phyloP scores from a whole-genome alignment of 2,888 invertebrate genomes.

The Onthophagus sagittarius region DNA sequence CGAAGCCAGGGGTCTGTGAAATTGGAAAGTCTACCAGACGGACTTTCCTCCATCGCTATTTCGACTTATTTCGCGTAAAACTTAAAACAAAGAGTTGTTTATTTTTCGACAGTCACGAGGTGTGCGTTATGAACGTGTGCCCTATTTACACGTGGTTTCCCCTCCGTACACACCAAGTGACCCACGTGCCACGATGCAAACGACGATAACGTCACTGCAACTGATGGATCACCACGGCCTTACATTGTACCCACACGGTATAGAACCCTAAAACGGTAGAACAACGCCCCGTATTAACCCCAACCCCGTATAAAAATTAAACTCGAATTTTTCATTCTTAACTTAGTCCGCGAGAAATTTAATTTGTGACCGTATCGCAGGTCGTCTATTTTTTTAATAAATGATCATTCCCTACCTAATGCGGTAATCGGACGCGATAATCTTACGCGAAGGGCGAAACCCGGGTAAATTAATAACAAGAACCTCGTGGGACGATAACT shows the following conservation, averaged over 20 bases:
- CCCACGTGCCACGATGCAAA: slow-evolving; percentile 37
- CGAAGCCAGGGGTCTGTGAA: slow-evolving; percentile 48
- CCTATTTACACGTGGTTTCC: neutral
- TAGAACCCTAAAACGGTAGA: neutral
- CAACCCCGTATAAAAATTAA: neutral
- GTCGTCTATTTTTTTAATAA: neutral
- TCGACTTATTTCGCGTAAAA: neutral
- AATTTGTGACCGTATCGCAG: neutral
- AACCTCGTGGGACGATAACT: neutral
- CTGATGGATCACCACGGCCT: slow-evolving; percentile 34
- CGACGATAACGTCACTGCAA: slow-evolving; percentile 38
- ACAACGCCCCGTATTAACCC: neutral
- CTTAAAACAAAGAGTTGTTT: neutral
- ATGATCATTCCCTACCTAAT: neutral
- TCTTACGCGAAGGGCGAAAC: neutral
- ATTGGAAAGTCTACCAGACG: slow-evolving; percentile 46
- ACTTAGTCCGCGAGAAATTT: neutral
- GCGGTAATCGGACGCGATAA: neutral
- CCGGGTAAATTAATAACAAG: neutral
- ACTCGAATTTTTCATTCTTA: neutral
- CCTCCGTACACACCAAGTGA: slow-evolving; percentile 12
- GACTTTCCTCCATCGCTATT: slow-evolving; percentile 39
- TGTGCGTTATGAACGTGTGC: neutral
- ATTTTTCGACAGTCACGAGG: neutral
- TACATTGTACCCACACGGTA: slow-evolving; percentile 4